Evolutionary conservation across 92 coral and sea anemone species (phyloP).

Genomic region (Micromussa lordhowensis): DNA sequence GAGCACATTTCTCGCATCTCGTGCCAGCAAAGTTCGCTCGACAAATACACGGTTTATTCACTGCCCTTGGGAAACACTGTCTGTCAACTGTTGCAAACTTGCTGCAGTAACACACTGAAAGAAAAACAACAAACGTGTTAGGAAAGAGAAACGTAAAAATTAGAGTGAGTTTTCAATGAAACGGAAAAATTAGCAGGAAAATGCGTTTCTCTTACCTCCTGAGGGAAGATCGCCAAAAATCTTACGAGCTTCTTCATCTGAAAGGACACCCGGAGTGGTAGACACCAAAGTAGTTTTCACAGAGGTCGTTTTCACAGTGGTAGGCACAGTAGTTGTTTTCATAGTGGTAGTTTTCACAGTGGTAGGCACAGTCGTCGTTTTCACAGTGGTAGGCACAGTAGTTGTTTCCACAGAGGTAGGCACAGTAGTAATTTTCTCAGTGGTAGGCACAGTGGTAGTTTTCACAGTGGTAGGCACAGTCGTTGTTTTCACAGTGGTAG

Average conservation of each 20-base stretch:
- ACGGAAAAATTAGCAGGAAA: background rate
- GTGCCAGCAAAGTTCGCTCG: constrained; percentile 73
- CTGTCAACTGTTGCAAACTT: constrained; percentile 71
- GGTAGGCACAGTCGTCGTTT: background rate
- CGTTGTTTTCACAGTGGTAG: background rate
- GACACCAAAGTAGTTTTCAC: constrained; percentile 11
- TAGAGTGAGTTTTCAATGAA: background rate
- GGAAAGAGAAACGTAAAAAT: background rate
- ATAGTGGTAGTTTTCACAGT: constrained; percentile 9
- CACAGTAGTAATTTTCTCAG: constrained; percentile 3
- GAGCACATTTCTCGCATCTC: constrained; percentile 88
- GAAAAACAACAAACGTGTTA: background rate
- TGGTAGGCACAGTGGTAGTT: background rate
- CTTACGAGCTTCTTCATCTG: constrained; percentile 28
- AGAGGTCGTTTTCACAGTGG: background rate
- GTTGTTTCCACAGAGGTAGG: constrained; percentile 12
- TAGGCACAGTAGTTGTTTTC: background rate
- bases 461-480: background rate
- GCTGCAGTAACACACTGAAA: constrained; percentile 88
- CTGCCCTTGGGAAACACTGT: constrained; percentile 75
- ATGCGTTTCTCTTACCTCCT: constrained; percentile 11
- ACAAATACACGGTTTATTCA: constrained; percentile 75
- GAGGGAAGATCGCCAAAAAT: constrained; percentile 39
- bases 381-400: background rate
- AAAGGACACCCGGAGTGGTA: constrained; percentile 10